Percentiles rank a stretch among this genome's conserved stretches.
Conservation (phyloP, 2,888 invertebrate genomes). For the Icerya purchasi region DNA sequence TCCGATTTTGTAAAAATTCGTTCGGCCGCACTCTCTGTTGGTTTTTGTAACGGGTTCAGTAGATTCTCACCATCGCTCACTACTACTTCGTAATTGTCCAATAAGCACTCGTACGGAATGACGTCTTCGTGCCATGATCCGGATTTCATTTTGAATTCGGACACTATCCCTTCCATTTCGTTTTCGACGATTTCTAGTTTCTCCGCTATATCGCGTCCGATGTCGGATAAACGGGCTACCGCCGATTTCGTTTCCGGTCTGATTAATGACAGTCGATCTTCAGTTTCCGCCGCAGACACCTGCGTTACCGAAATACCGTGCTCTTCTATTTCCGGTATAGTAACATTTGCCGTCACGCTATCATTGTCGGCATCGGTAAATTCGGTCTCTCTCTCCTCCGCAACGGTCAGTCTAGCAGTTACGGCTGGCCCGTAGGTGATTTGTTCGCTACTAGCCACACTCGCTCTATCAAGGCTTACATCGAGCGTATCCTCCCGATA, state of each 20-base stretch:
- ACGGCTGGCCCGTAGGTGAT: not conserved
- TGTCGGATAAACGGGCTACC: not conserved
- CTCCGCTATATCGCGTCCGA: conserved; percentile 5
- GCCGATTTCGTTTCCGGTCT: conserved; percentile 5
- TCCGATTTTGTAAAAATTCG: conserved; percentile 27
- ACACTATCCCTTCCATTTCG: conserved; percentile 29
- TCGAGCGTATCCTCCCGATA: conserved; percentile 22
- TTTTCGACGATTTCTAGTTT: conserved; percentile 31
- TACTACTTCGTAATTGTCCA: too few relatives aligned
- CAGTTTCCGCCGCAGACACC: conserved; percentile 28
- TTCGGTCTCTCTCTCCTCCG: conserved; percentile 9
- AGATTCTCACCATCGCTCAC: conserved; percentile 35
- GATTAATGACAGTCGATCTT: conserved; percentile 22
- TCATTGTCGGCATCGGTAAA: not conserved
- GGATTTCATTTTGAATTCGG: conserved; percentile 8
- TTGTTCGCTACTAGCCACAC: not conserved
- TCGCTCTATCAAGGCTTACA: conserved; percentile 25
- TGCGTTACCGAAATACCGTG: conserved; percentile 36
- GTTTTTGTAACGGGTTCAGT: conserved; percentile 26
- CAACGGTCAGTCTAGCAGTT: not conserved
- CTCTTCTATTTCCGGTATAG: conserved; percentile 33
- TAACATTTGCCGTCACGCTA: conserved; percentile 24
- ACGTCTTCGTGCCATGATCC: too few relatives aligned
- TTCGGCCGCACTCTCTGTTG: conserved; percentile 23
- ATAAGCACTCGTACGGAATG: too few relatives aligned